These are phyloP conservation scores for Drosophila falleni DNA, from an alignment of 2,888 invertebrate genomes.

Conservation along the genomic window DNA sequence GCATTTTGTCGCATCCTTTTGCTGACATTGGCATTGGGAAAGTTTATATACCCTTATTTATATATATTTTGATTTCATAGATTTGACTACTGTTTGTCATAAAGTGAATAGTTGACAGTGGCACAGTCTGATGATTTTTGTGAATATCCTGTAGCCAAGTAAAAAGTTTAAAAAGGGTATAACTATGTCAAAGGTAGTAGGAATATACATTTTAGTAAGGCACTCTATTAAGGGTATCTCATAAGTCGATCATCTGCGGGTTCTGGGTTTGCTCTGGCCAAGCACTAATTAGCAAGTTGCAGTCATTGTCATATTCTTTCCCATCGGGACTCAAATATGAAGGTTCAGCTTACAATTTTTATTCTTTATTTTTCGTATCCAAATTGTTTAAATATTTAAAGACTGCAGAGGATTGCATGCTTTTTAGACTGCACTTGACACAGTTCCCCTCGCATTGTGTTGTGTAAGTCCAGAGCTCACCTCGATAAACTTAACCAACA, in stretches of 20 bases:
- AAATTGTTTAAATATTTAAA: slow-evolving; percentile 53
- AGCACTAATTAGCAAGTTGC: slow-evolving; percentile 13
- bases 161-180: neutral
- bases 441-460: slow-evolving; percentile 37
- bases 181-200: neutral
- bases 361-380: neutral
- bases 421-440: slow-evolving; percentile 68
- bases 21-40: slow-evolving; percentile 12
- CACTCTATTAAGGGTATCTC: neutral
- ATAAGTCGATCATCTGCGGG: neutral
- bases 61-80: neutral
- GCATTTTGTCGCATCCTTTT: slow-evolving; percentile 42
- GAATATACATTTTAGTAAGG: neutral
- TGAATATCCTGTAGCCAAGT: neutral
- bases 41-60: neutral
- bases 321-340: neutral
- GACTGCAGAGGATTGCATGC: neutral
- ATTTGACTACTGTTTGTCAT: slow-evolving; percentile 24
- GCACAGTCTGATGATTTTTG: neutral
- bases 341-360: neutral
- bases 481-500: slow-evolving; percentile 45
- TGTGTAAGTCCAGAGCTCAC: slow-evolving; percentile 8
- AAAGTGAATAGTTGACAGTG: slow-evolving; percentile 25
- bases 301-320: neutral
- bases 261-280: neutral